These are phyloP conservation scores for Ips nitidus DNA, from an alignment of 1,140 invertebrate species.

Conservation along the genomic window DNA sequence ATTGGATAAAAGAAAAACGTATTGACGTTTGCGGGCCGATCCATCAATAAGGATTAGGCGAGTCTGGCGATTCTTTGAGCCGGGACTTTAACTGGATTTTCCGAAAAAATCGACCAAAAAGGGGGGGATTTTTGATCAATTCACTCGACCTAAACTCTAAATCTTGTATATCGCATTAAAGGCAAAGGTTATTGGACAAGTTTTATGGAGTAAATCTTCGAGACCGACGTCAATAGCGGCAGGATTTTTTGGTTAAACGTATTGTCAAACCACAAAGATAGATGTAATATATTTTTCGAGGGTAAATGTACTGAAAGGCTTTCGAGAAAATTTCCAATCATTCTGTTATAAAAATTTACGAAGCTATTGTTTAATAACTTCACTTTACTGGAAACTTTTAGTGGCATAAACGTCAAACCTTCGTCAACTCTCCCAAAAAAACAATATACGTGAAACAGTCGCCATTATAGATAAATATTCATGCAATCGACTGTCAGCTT, in stretches of 20 bases:
- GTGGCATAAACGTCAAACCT: neutral
- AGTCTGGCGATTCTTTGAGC: conserved; percentile 26
- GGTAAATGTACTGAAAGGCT: neutral
- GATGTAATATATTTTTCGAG: neutral
- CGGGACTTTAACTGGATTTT: conserved; percentile 30
- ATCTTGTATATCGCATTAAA: conserved; percentile 16
- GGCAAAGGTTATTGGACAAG: conserved; percentile 20
- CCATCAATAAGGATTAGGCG: conserved; percentile 33
- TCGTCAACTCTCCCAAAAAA: neutral
- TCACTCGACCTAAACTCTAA: conserved; percentile 21
- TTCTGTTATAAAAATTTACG: neutral
- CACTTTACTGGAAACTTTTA: neutral
- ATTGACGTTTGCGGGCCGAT: conserved; percentile 8
- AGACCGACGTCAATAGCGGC: neutral
- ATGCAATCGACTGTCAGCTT: neutral
- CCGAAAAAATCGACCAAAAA: conserved; percentile 22
- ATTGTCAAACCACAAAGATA: neutral
- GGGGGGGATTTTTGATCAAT: conserved; percentile 28
- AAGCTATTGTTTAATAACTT: neutral
- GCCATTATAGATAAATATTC: neutral
- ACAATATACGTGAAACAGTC: neutral
- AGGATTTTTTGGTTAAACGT: conserved; percentile 1
- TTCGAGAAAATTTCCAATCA: neutral
- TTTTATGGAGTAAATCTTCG: conserved; percentile 18
- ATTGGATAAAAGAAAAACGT: neutral